phyloP scores from a whole-genome alignment of 2,797 vertebrate species.

The Alfaro cultratus region DNA sequence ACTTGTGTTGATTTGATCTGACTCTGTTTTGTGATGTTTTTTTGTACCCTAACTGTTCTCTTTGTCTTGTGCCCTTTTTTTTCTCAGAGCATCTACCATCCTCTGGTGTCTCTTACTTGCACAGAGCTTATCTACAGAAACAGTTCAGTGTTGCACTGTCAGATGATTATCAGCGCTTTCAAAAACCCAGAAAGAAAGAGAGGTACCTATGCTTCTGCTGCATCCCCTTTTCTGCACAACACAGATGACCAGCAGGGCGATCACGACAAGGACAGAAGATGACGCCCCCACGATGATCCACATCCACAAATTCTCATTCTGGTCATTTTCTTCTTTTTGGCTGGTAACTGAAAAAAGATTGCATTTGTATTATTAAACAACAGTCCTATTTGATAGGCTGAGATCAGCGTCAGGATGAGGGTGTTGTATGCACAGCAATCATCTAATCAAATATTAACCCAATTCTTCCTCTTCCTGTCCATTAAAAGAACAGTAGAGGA shows the following conservation, averaged over 20 bases:
- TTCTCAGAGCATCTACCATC: background rate
- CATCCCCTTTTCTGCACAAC: slow-evolving; percentile 18
- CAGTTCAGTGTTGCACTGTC: background rate
- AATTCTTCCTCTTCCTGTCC: background rate
- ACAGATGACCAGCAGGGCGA: slow-evolving; percentile 36
- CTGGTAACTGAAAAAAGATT: slow-evolving; percentile 28
- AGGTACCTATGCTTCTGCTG: slow-evolving; percentile 49
- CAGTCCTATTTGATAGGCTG: background rate
- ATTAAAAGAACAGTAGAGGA: background rate
- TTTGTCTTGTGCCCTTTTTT: background rate
- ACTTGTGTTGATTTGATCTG: background rate
- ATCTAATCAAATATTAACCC: background rate
- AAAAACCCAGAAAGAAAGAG: background rate
- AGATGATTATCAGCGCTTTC: slow-evolving; percentile 3
- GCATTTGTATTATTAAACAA: slow-evolving; percentile 1
- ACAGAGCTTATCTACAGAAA: slow-evolving; percentile 23
- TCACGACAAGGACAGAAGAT: slow-evolving; percentile 41
- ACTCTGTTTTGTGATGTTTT: background rate
- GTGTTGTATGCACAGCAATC: background rate
- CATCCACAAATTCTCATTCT: slow-evolving; percentile 7
- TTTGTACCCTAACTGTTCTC: background rate
- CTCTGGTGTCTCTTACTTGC: background rate
- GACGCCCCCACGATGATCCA: slow-evolving; percentile 35
- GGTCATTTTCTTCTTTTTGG: accelerated
- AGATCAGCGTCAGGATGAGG: background rate